phyloP scores from a whole-genome alignment of 2,888 invertebrate species.

The Caprella mutica region DNA sequence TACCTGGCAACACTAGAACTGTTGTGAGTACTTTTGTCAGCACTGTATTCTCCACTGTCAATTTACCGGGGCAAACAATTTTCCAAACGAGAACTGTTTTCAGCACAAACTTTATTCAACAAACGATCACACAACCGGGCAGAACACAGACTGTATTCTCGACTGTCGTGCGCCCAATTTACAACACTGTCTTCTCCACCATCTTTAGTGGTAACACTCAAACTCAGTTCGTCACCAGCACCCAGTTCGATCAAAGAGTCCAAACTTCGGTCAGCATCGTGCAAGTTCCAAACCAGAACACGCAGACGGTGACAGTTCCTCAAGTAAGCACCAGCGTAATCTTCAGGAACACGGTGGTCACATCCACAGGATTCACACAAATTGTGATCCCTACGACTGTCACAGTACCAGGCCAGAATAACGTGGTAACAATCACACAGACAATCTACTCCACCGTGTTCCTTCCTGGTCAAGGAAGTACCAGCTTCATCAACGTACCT shows the following conservation, averaged over 20 bases:
- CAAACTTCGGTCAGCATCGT: slow-evolving; percentile 15
- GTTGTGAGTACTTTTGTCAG: slow-evolving; percentile 24
- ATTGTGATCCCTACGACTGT: slow-evolving; percentile 17
- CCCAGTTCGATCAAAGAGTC: slow-evolving; percentile 18
- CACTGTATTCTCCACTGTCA: slow-evolving; percentile 21
- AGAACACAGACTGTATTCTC: slow-evolving; percentile 20
- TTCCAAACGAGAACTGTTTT: slow-evolving; percentile 11
- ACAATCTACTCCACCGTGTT: slow-evolving; percentile 13
- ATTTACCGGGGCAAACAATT: slow-evolving; percentile 18
- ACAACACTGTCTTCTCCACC: slow-evolving; percentile 23
- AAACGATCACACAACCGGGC: slow-evolving; percentile 20
- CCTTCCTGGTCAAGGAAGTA: slow-evolving; percentile 16
- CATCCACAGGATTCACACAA: slow-evolving; percentile 20
- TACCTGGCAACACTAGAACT: slow-evolving; percentile 22
- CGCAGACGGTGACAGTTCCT: slow-evolving; percentile 23
- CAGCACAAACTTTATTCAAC: slow-evolving; percentile 21
- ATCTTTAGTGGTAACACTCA: slow-evolving; percentile 20
- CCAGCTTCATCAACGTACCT: slow-evolving; percentile 15
- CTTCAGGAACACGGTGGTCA: slow-evolving; percentile 20
- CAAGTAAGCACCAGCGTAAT: slow-evolving; percentile 15
- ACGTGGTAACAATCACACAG: slow-evolving; percentile 14
- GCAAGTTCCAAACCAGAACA: slow-evolving; percentile 24
- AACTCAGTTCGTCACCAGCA: slow-evolving; percentile 18
- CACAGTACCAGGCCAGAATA: slow-evolving; percentile 17
- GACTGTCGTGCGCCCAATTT: slow-evolving; percentile 20